phyloP scores from a whole-genome alignment of 2,113 vertebrate genomes.

The Polyodon spathula region DNA sequence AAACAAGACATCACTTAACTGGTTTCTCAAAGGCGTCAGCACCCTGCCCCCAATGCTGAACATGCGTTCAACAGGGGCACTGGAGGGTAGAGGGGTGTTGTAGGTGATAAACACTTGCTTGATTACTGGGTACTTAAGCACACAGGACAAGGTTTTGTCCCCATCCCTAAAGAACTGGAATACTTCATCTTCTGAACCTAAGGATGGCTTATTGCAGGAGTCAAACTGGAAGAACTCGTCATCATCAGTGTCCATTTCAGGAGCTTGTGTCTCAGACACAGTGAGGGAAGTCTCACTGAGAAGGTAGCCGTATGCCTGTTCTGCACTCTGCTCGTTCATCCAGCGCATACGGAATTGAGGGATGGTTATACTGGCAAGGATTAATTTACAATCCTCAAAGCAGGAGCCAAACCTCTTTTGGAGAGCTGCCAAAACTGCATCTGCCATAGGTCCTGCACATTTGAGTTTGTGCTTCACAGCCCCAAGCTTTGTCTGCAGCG shows the following conservation, averaged over 20 bases:
- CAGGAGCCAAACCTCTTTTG: background rate
- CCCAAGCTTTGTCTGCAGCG: background rate
- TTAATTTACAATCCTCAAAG: slow-evolving; percentile 1
- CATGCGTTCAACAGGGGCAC: too few species aligned
- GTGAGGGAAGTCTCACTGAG: background rate
- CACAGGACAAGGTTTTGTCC: too few species aligned
- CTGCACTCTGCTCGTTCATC: slow-evolving; percentile 8
- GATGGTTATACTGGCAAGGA: background rate
- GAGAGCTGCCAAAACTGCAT: background rate
- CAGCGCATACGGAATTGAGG: background rate
- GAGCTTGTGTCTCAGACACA: too few species aligned
- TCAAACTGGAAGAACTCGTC: background rate
- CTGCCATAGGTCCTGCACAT: background rate
- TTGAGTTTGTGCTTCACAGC: background rate
- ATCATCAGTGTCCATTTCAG: too few species aligned
- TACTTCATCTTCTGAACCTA: too few species aligned
- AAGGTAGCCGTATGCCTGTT: background rate
- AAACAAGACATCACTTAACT: too few species aligned
- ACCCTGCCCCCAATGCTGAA: too few species aligned
- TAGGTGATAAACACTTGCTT: too few species aligned
- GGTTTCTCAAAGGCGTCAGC: too few species aligned
- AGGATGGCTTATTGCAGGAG: background rate
- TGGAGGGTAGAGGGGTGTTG: too few species aligned
- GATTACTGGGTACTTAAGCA: too few species aligned
- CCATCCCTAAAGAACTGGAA: too few species aligned